phyloP scores from a whole-genome alignment of 1,140 invertebrate species.

The Drosophila kurseongensis region DNA sequence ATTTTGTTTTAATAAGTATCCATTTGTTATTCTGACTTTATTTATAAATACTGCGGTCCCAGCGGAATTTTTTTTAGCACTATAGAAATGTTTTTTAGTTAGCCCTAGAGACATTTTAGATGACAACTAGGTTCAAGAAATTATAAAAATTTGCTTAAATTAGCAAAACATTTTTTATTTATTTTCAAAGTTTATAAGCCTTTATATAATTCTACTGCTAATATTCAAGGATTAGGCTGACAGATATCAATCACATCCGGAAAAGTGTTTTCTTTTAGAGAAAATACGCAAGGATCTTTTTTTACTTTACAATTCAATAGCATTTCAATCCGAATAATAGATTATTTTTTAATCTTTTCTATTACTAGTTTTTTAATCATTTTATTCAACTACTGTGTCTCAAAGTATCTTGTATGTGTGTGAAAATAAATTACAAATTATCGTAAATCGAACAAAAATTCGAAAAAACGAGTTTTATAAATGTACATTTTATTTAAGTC shows the following conservation, averaged over 20 bases:
- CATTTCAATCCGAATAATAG: constrained; percentile 11
- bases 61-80: constrained; percentile 10
- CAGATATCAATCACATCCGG: neutral
- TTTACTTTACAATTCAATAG: constrained; percentile 1
- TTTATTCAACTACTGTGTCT: constrained; percentile 71
- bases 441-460: constrained; percentile 38
- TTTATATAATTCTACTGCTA: neutral
- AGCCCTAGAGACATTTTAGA: constrained; percentile 18
- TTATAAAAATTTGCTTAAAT: constrained; percentile 1
- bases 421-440: constrained; percentile 76
- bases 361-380: constrained; percentile 40
- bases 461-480: constrained; percentile 41
- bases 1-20: constrained; percentile 3
- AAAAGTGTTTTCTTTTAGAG: constrained; percentile 16
- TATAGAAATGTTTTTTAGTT: constrained; percentile 16
- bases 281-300: constrained; percentile 7
- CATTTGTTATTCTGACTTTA: constrained; percentile 1
- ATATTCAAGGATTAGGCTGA: constrained; percentile 3
- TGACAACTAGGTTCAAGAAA: constrained; percentile 2
- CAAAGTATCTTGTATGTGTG: constrained; percentile 85
- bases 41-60: constrained; percentile 10
- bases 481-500: constrained; percentile 48
- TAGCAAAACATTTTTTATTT: neutral
- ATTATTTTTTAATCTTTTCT: constrained; percentile 15
- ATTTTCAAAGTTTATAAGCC: neutral